These are phyloP conservation scores for Macrocentrus cingulum DNA, from an alignment of 1,140 invertebrate species.

Conservation along the genomic window DNA sequence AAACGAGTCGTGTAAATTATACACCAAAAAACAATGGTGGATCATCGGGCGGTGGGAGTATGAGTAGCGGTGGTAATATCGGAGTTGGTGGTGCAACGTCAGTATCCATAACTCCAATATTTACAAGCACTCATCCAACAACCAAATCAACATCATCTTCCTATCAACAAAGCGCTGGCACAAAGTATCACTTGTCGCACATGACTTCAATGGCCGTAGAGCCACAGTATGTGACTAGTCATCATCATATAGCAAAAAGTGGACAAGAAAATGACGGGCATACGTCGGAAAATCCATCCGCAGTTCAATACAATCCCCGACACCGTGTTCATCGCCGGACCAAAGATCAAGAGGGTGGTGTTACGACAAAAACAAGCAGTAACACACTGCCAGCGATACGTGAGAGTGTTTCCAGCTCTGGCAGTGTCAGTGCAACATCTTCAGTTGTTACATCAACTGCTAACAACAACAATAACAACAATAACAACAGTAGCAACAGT, in stretches of 20 bases:
- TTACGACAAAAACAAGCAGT: conserved; percentile 43
- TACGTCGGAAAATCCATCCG: conserved; percentile 36
- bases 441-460: conserved; percentile 29
- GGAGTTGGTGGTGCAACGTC: conserved; percentile 22
- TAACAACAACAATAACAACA: conserved; percentile 35
- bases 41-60: conserved; percentile 29
- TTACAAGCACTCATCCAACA: conserved; percentile 45
- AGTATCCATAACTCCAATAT: conserved; percentile 38
- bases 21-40: conserved; percentile 42
- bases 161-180: conserved; percentile 45
- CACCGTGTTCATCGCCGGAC: conserved; percentile 56
- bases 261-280: conserved; percentile 45
- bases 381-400: conserved; percentile 43
- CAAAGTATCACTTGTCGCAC: conserved; percentile 56
- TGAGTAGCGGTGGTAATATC: neutral
- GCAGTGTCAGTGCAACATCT: conserved; percentile 22
- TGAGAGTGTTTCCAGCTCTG: conserved; percentile 40
- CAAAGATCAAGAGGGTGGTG: conserved; percentile 55
- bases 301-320: conserved; percentile 47
- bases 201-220: conserved; percentile 32
- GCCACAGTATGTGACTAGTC: conserved; percentile 30
- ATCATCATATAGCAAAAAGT: conserved; percentile 42
- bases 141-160: conserved; percentile 50
- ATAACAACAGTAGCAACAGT: conserved; percentile 33
- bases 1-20: conserved; percentile 47